These are phyloP conservation scores for Epirrhoe tristata DNA, from an alignment of 2,888 invertebrate genomes.

Conservation along the genomic window DNA sequence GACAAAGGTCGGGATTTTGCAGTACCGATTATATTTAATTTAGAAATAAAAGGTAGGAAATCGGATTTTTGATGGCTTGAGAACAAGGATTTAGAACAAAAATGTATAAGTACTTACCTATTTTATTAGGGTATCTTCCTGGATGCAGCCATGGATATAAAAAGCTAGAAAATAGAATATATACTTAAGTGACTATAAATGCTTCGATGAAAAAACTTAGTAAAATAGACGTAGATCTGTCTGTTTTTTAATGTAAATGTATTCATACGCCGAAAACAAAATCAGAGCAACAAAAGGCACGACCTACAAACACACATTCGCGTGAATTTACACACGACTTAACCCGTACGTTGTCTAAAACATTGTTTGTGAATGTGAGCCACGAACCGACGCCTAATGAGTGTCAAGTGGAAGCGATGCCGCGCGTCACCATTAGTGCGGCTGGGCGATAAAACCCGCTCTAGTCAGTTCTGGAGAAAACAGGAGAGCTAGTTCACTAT, in stretches of 20 bases:
- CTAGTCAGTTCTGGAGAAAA: conserved; percentile 22
- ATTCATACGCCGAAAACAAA: conserved; percentile 8
- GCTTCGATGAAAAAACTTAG: no score
- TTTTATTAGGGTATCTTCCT: no score
- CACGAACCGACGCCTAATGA: conserved; percentile 53
- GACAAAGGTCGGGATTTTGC: conserved; percentile 16
- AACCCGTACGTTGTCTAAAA: conserved; percentile 44
- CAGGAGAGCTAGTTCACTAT: neutral
- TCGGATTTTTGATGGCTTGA: neutral
- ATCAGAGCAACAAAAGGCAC: conserved; percentile 25
- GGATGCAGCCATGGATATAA: no score
- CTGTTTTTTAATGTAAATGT: neutral
- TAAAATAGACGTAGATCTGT: no score
- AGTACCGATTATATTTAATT: conserved; percentile 31
- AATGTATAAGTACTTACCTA: no score
- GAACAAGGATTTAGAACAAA: no score
- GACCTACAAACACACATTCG: conserved; percentile 35
- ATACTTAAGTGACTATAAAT: no score
- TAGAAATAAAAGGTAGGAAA: neutral
- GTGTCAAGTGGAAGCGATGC: conserved; percentile 53
- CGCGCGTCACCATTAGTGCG: conserved; percentile 52
- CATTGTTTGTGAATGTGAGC: conserved; percentile 49
- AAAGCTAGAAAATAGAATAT: no score
- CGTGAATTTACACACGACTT: conserved; percentile 41
- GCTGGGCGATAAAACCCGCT: conserved; percentile 44